Percentiles rank a stretch among this genome's conserved stretches.
phyloP scores from a whole-genome alignment of 2,888 invertebrate genomes.

The Saturnia japonica region DNA sequence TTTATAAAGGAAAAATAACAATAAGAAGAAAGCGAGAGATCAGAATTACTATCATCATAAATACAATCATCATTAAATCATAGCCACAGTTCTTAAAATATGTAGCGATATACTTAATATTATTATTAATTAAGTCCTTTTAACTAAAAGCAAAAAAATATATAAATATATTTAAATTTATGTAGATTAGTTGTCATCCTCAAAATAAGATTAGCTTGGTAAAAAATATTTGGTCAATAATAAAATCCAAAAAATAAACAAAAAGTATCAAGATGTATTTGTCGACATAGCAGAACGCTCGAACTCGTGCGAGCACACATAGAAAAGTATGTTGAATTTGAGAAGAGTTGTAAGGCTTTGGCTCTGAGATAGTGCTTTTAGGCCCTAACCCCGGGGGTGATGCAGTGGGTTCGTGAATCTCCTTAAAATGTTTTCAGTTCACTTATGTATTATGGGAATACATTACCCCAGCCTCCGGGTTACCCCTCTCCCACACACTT shows the following conservation, averaged over 20 bases:
- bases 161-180: too few species aligned
- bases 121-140: neutral
- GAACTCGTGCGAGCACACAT: constrained; percentile 67
- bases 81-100: too few species aligned
- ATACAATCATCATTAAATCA: too few species aligned
- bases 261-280: constrained; percentile 53
- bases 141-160: neutral
- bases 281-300: constrained; percentile 48
- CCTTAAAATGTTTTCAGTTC: constrained; percentile 82
- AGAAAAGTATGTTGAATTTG: constrained; percentile 82
- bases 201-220: neutral
- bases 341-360: constrained; percentile 82
- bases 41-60: too few species aligned
- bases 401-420: constrained; percentile 80
- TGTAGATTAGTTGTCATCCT: neutral
- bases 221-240: neutral
- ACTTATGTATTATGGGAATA: constrained; percentile 82
- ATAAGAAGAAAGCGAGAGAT: neutral
- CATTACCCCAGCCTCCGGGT: constrained; percentile 78
- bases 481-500: constrained; percentile 76
- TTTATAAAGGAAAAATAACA: neutral
- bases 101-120: neutral
- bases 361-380: constrained; percentile 82
- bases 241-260: constrained; percentile 3
- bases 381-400: constrained; percentile 82